Conservation (phyloP, 37 sponge, comb jelly and placozoan genomes). For the Haliclona indistincta region DNA sequence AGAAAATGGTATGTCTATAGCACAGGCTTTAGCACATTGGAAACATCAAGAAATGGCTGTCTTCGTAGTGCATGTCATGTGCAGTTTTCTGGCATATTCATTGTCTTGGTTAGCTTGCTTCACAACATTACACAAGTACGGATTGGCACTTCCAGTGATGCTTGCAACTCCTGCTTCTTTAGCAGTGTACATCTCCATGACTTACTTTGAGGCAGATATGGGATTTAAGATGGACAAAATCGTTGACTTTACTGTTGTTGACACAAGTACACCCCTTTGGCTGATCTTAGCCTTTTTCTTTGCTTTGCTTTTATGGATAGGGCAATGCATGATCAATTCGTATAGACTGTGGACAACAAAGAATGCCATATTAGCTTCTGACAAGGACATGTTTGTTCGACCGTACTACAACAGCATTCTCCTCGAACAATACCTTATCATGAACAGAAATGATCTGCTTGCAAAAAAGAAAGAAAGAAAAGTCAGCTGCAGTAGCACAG, state of each 20-base stretch:
- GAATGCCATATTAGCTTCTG: slow-evolving; percentile 60
- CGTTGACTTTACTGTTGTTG: not conserved
- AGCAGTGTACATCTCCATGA: not conserved
- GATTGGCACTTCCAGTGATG: slow-evolving; percentile 53
- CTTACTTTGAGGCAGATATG: not conserved
- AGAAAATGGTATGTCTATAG: not conserved
- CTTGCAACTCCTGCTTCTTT: slow-evolving; percentile 58
- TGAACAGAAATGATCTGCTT: slow-evolving; percentile 66
- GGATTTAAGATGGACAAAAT: not conserved
- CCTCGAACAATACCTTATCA: slow-evolving; percentile 65
- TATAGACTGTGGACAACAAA: slow-evolving; percentile 41
- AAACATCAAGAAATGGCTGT: not conserved
- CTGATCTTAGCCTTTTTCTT: slow-evolving; percentile 4
- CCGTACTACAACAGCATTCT: slow-evolving; percentile 77
- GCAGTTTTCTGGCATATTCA: slow-evolving; percentile 47
- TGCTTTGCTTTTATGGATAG: slow-evolving; percentile 44
- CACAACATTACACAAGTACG: slow-evolving; percentile 26
- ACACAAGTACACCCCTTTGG: not conserved
- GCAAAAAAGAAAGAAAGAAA: not conserved
- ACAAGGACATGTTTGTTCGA: slow-evolving; percentile 67
- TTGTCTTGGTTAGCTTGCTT: slow-evolving; percentile 42
- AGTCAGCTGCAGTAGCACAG: too few species aligned
- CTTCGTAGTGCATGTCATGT: slow-evolving; percentile 48
- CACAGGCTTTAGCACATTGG: slow-evolving; percentile 5
- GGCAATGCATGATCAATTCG: slow-evolving; percentile 50